These are phyloP conservation scores for Tyria jacobaeae DNA, from an alignment of 2,888 invertebrate species.

Conservation along the genomic window DNA sequence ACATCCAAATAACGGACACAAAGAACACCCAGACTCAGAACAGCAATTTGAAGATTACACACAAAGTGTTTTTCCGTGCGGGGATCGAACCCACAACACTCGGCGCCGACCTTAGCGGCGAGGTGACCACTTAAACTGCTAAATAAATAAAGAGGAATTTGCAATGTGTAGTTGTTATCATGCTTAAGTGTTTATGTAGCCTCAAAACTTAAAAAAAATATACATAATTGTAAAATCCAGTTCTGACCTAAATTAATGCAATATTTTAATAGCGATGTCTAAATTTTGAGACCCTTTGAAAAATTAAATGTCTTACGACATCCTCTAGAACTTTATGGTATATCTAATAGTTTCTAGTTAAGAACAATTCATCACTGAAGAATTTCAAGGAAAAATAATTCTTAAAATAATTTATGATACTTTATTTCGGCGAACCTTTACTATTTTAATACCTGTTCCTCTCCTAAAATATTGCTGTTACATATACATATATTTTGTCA, in stretches of 20 bases:
- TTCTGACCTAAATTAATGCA: neutral
- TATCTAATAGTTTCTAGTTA: neutral
- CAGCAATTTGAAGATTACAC: no score
- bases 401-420: conserved; percentile 21
- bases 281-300: neutral
- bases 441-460: conserved; percentile 22
- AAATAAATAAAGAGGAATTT: no score
- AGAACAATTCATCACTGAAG: conserved; percentile 8
- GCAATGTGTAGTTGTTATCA: no score
- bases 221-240: no score
- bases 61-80: no score
- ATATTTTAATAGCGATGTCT: neutral
- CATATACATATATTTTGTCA: conserved; percentile 3
- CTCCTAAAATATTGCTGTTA: conserved; percentile 28
- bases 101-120: no score
- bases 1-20: no score
- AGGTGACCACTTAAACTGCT: no score
- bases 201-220: no score
- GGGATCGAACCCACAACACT: no score
- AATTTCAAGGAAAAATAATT: conserved; percentile 9
- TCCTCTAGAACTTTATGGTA: neutral
- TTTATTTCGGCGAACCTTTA: conserved; percentile 28
- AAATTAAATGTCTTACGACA: neutral
- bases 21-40: no score
- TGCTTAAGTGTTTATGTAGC: no score